phyloP scores from a whole-genome alignment of 1,140 invertebrate genomes.

The Oryctes rhinoceros region DNA sequence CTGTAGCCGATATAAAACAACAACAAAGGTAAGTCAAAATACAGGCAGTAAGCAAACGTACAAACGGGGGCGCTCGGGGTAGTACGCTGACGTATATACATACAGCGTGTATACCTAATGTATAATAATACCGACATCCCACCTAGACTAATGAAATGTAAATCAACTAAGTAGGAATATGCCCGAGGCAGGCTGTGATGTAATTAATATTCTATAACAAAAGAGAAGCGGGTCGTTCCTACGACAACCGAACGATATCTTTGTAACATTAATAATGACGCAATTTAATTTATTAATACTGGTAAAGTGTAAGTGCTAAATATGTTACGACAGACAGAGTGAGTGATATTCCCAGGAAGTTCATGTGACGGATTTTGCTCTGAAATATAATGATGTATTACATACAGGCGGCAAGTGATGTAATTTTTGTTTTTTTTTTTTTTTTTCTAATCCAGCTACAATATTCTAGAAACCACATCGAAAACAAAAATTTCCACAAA shows the following conservation, averaged over 20 bases:
- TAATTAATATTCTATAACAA: slow-evolving; percentile 23
- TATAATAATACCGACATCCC: slow-evolving; percentile 8
- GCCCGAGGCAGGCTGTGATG: slow-evolving; percentile 1
- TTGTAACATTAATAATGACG: slow-evolving; percentile 16
- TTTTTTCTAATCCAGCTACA: too few species aligned
- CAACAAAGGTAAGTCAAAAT: not conserved
- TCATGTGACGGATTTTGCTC: not conserved
- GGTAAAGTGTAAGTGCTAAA: slow-evolving; percentile 16
- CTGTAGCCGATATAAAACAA: slow-evolving; percentile 12
- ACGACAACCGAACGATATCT: not conserved
- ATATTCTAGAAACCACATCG: too few species aligned
- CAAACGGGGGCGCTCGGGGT: not conserved
- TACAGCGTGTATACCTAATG: not conserved
- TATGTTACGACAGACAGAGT: not conserved
- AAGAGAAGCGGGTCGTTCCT: slow-evolving; percentile 8
- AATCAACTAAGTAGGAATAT: slow-evolving; percentile 15
- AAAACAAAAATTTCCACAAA: too few species aligned
- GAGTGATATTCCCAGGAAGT: not conserved
- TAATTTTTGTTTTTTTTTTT: too few species aligned
- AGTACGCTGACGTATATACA: not conserved
- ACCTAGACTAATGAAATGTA: slow-evolving; percentile 22
- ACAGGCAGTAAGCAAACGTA: not conserved
- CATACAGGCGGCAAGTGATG: not conserved
- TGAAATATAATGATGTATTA: not conserved
- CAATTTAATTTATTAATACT: slow-evolving; percentile 11